phyloP scores from a whole-genome alignment of 2,797 vertebrate genomes.

The Sebastes trivittatus region DNA sequence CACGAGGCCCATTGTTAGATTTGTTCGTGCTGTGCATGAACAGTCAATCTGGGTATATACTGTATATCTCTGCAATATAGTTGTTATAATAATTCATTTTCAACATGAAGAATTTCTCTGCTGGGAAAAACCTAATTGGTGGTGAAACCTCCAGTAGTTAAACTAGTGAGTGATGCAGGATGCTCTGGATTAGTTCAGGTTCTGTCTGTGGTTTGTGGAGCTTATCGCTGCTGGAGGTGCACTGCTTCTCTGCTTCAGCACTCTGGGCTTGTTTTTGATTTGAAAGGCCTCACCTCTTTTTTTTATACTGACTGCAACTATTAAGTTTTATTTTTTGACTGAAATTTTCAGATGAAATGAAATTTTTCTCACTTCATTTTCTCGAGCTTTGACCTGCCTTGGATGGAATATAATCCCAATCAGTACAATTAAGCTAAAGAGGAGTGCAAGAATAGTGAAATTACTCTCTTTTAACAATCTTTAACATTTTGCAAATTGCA shows the following conservation, averaged over 20 bases:
- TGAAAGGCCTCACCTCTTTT: conserved; percentile 55
- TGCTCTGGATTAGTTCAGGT: conserved; percentile 46
- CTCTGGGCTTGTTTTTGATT: conserved; percentile 62
- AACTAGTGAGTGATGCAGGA: conserved; percentile 31
- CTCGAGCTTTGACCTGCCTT: conserved; percentile 73
- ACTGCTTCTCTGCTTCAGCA: conserved; percentile 76
- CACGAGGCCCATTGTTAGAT: conserved; percentile 53
- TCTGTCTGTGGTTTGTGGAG: conserved; percentile 64
- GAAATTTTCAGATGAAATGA: conserved; percentile 38
- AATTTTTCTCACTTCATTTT: conserved; percentile 45
- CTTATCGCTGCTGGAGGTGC: conserved; percentile 62
- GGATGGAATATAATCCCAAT: conserved; percentile 72
- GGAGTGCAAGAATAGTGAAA: not conserved
- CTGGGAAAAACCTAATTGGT: conserved; percentile 24
- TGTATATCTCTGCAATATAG: conserved; percentile 5
- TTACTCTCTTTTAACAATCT: not conserved
- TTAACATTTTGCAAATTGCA: conserved; percentile 4
- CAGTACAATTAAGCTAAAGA: conserved; percentile 1
- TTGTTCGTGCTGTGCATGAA: conserved; percentile 16
- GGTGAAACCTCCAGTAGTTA: conserved; percentile 2
- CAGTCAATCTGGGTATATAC: conserved; percentile 3
- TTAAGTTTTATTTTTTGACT: conserved; percentile 55
- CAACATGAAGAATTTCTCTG: not conserved
- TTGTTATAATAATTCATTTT: not conserved
- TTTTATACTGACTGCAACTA: conserved; percentile 51